Percentiles rank a stretch among this genome's conserved stretches.
Conservation (phyloP, 2,113 vertebrate genomes). For the Bufo gargarizans region DNA sequence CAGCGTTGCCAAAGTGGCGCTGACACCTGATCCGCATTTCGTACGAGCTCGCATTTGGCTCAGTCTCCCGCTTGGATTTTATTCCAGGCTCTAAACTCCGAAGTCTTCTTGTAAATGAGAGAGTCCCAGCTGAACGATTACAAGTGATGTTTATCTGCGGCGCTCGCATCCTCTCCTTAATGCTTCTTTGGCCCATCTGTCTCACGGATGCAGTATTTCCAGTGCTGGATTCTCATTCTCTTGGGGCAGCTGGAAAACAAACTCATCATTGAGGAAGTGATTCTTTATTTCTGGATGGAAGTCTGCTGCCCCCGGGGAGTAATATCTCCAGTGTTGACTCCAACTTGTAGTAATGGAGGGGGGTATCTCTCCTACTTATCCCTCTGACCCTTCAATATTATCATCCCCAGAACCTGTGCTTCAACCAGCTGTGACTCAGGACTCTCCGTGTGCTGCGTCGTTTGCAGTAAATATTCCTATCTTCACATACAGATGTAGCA, state of each 20-base stretch:
- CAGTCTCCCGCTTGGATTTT: neutral
- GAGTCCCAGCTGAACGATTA: conserved; percentile 56
- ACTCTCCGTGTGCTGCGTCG: neutral
- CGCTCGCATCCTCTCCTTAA: conserved; percentile 29
- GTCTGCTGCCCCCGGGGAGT: conserved; percentile 26
- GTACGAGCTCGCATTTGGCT: neutral
- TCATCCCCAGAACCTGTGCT: neutral
- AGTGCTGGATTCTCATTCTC: conserved; percentile 37
- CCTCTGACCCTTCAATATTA: conserved; percentile 20
- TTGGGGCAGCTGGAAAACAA: conserved; percentile 45
- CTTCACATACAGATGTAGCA: neutral
- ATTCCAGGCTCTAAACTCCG: conserved; percentile 5
- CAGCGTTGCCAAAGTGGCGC: neutral
- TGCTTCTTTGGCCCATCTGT: conserved; percentile 53
- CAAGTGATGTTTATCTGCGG: conserved; percentile 54
- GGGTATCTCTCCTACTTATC: neutral
- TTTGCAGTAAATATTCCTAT: neutral
- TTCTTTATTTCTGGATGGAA: conserved; percentile 54
- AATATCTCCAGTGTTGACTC: conserved; percentile 27
- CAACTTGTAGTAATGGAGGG: neutral
- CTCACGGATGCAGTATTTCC: conserved; percentile 43
- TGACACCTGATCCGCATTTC: neutral
- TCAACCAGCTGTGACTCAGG: neutral
- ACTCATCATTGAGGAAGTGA: conserved; percentile 53
- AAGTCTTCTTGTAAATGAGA: conserved; percentile 47